Conservation (phyloP, 2,797 vertebrate species). For the Pogonophryne albipinna region DNA sequence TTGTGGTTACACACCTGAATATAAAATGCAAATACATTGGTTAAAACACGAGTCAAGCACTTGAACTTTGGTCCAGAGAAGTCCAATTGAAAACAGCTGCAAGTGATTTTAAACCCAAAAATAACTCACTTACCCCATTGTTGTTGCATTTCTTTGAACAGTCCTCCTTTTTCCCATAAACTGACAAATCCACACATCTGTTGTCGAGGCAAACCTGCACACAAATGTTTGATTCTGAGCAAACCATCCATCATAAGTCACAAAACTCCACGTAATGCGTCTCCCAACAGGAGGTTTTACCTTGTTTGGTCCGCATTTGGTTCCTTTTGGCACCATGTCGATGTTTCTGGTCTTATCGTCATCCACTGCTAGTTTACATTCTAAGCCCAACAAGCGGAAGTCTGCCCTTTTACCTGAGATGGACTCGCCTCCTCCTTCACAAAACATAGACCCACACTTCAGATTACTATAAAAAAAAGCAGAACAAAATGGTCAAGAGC, state of each 20-base stretch:
- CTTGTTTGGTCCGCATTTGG: slow-evolving; percentile 87
- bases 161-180: slow-evolving; percentile 85
- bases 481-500: neutral
- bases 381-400: neutral
- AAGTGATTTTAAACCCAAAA: neutral
- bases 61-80: neutral
- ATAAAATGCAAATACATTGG: neutral
- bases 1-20: slow-evolving; percentile 91
- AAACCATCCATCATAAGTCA: neutral
- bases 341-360: slow-evolving; percentile 72
- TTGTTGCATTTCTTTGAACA: slow-evolving; percentile 89
- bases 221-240: slow-evolving; percentile 2
- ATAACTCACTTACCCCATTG: slow-evolving; percentile 82
- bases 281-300: slow-evolving; percentile 64
- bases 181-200: slow-evolving; percentile 83
- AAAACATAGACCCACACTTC: slow-evolving; percentile 89
- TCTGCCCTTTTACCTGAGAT: slow-evolving; percentile 75
- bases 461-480: slow-evolving; percentile 62
- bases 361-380: slow-evolving; percentile 72
- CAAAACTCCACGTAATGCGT: rapidly evolving
- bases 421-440: slow-evolving; percentile 82
- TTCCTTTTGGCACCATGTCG: slow-evolving; percentile 85
- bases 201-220: slow-evolving; percentile 89
- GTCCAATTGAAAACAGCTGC: neutral
- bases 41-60: neutral